Base-by-base conservation (phyloP, 2,888 invertebrate genomes). In the Drosophila colorata region DNA sequence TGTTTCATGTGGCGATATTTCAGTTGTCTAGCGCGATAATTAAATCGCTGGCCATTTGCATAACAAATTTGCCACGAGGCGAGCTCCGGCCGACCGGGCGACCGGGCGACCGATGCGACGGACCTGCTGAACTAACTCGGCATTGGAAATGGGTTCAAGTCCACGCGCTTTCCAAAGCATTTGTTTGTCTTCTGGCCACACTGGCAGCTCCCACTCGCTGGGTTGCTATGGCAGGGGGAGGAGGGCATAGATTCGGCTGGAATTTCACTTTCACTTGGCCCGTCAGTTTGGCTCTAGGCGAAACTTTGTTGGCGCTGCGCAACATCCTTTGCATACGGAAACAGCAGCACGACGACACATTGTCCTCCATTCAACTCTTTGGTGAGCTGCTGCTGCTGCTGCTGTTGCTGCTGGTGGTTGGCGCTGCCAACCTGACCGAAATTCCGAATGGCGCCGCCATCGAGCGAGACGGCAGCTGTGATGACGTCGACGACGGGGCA, bases 261-360 rank as follows among this genome's bases (percentile, higher is more conserved):
- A 80, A 73, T 86, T 90, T 90, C 88, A 88, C 88, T 88, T 88
- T 87, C 88, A 85, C 83, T 90, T 87, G 78, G 85, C 70, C 76
- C 73, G 77, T 82, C 89, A 86, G 88, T 78, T 81, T 80, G 83
- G 74, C 82, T 61, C 51, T 58, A 68, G 80, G 85, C 85, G 73
- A 88, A 88, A 87, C 81, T 85, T 89, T 87, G 87, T 82, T 87
- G 89, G 87, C 74, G 64, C 80, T 76, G 66, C 61, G 86, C 75
- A 82, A 87, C 89, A 83, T 90, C 89, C 86, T 90, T 90, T 90
- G 90, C 90, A 90, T 91, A 89, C 91, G 79, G 87, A 90, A 91
- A 76, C 74, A 87, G 90, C 84, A 69, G 73, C 80, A 76, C 82
- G 79, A 83, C 88, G 86, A 82, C 74, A 80, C 74, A 76, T 80